Evolutionary conservation across 2,888 invertebrate genomes (phyloP).

Genomic region (Macroteleia sp.): DNA sequence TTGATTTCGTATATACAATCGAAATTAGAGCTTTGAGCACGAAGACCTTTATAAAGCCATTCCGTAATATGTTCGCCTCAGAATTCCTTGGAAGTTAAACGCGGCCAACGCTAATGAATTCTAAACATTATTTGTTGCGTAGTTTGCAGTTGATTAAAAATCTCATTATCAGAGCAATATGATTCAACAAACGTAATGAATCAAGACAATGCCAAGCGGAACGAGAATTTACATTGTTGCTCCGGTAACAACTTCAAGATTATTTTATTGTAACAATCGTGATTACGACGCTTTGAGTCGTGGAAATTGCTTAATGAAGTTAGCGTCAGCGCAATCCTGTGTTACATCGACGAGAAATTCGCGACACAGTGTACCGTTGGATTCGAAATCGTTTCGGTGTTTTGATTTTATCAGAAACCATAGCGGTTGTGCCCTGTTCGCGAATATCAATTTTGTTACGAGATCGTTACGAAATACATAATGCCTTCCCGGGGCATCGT

Average conservation of each 20-base stretch:
- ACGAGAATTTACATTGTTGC: constrained; percentile 32
- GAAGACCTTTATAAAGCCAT: too few relatives aligned
- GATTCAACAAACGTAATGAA: constrained; percentile 41
- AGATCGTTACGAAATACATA: constrained; percentile 84
- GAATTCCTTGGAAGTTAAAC: too few relatives aligned
- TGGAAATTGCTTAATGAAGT: constrained; percentile 44
- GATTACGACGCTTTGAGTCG: constrained; percentile 41
- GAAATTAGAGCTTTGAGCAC: too few relatives aligned
- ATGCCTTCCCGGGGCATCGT: constrained; percentile 71
- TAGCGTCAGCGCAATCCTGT: constrained; percentile 16
- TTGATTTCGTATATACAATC: too few relatives aligned
- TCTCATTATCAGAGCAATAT: constrained; percentile 45
- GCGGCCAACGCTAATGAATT: constrained; percentile 28
- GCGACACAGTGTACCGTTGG: not conserved
- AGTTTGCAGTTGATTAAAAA: constrained; percentile 51
- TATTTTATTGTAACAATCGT: constrained; percentile 47
- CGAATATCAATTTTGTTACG: constrained; percentile 81
- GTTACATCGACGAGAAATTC: constrained; percentile 23
- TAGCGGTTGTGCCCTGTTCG: constrained; percentile 75
- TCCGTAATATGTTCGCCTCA: too few relatives aligned
- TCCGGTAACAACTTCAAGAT: constrained; percentile 24
- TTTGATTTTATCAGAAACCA: constrained; percentile 2
- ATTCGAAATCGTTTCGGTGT: constrained; percentile 9
- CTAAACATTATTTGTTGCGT: constrained; percentile 24
- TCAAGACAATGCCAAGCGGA: constrained; percentile 34